Conservation (phyloP, 2,113 vertebrate species). For the Pelvicachromis taeniatus region DNA sequence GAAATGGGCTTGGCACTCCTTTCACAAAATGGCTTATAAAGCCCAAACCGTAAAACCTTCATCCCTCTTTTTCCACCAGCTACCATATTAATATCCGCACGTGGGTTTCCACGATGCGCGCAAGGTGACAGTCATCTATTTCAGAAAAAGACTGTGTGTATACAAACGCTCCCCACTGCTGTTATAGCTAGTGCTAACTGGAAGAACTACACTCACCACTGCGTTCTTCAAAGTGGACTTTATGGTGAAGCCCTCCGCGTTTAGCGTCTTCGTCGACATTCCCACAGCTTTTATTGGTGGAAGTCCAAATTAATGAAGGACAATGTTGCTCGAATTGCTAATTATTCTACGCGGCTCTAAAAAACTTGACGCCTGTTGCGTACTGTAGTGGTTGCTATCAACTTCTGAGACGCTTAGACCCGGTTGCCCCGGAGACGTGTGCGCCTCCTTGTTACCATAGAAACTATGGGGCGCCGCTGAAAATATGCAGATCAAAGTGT, state of each 20-base stretch:
- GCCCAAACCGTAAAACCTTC: neutral
- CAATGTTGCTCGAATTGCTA: neutral
- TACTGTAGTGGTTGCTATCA: constrained; percentile 49
- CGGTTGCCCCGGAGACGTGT: constrained; percentile 43
- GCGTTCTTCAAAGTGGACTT: constrained; percentile 68
- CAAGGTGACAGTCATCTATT: neutral
- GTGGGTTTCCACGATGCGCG: neutral
- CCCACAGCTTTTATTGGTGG: neutral
- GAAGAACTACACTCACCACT: constrained; percentile 59
- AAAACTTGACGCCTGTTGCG: neutral
- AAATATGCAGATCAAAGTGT: neutral
- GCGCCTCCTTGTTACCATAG: constrained; percentile 14
- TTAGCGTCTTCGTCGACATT: constrained; percentile 29
- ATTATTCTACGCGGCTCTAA: neutral
- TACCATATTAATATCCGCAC: neutral
- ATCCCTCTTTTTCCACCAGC: neutral
- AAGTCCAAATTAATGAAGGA: neutral
- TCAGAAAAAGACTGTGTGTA: neutral
- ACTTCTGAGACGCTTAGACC: constrained; percentile 44
- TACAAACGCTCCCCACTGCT: neutral
- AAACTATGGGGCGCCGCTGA: neutral
- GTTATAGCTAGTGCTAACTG: neutral
- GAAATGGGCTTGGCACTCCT: neutral
- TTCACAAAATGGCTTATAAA: neutral
- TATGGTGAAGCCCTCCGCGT: constrained; percentile 60